Evolutionary conservation across 2,113 vertebrate species (phyloP), one percentile per base, ranked within the genome.

Genomic region (Myxocyprinus asiaticus): DNA sequence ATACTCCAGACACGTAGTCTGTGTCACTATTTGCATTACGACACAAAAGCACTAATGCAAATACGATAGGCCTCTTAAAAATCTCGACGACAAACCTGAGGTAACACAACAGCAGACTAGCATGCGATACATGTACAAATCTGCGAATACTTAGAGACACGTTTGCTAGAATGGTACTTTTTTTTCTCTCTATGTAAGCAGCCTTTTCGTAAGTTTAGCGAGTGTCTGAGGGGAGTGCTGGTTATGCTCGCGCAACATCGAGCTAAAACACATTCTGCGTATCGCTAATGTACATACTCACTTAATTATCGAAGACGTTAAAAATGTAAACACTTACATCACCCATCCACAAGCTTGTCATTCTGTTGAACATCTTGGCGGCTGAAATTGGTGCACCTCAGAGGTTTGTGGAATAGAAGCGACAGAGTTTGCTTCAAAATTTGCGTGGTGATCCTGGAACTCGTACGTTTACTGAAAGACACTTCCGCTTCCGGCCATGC

Each of bases 331-430:
- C 63, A 86, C 93, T 61, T 90, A 94, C 93, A 59, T 94, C 93
- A 77, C 93, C 93, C 93, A 94, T 94, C 93, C 93, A 94, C 7
- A 94, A 78, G 77, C 92, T 93, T 11, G 91, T 93, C 88, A 93
- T 92, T 84, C 93, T 82, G 86, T 94, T 94, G 68, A 94, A 93
- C 93, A 94, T 94, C 33, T 79, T 89, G 45, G 0, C 53, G 56
- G 6, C 7, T 48, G 12, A 4, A 66, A 15, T 11, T 6, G 53
- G 9, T 4, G 42, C 5, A 33, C 17, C 12, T 4, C 59, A 22
- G 2, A 22, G 3, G 15, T 76, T 55, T 9, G 2, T 65, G 8
- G 53, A 76, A 43, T 51, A 14, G 14, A 58, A 14, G 55, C 15
- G n/a, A 65, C 3, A 50, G 6, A 11, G 17, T 12, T 47, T 14